Evolutionary conservation across 2,888 invertebrate genomes (phyloP).

Genomic region (Opisthograptis luteolata): DNA sequence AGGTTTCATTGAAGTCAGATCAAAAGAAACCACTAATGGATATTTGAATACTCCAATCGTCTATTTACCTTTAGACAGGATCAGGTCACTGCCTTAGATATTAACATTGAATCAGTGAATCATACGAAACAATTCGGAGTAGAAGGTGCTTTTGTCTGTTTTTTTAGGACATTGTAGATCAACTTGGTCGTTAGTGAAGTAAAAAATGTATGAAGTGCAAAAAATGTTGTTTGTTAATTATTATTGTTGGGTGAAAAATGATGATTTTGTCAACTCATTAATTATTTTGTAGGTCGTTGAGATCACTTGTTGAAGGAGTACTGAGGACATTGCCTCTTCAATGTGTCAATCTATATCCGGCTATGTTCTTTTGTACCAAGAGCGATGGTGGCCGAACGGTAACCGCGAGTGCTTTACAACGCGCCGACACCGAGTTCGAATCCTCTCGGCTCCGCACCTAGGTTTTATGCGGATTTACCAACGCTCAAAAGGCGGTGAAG

Average conservation of each 20-base stretch:
- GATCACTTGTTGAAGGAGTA: conserved; percentile 6
- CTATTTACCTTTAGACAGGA: conserved; percentile 55
- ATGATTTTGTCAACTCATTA: conserved; percentile 13
- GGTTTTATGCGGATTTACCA: too few species aligned
- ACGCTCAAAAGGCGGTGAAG: too few species aligned
- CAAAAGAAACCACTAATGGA: conserved; percentile 79
- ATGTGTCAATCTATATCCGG: not conserved
- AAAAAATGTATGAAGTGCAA: conserved; percentile 4
- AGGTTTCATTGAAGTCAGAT: conserved; percentile 47
- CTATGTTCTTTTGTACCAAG: too few species aligned
- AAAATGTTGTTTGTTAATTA: conserved; percentile 5
- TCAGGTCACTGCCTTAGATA: conserved; percentile 36
- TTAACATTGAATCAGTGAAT: conserved; percentile 28
- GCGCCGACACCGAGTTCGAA: too few species aligned
- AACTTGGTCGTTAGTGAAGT: conserved; percentile 3
- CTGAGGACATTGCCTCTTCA: not conserved
- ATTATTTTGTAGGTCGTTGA: conserved; percentile 10
- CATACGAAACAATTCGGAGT: conserved; percentile 34
- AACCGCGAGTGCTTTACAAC: too few species aligned
- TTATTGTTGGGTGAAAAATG: conserved; percentile 15
- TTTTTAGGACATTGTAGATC: conserved; percentile 9
- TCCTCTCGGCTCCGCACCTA: too few species aligned
- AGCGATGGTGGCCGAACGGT: too few species aligned
- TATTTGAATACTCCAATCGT: conserved; percentile 72
- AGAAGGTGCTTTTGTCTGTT: conserved; percentile 23